Base-by-base conservation (phyloP, 2,113 vertebrate genomes). In the Protomyctophum bolini region DNA sequence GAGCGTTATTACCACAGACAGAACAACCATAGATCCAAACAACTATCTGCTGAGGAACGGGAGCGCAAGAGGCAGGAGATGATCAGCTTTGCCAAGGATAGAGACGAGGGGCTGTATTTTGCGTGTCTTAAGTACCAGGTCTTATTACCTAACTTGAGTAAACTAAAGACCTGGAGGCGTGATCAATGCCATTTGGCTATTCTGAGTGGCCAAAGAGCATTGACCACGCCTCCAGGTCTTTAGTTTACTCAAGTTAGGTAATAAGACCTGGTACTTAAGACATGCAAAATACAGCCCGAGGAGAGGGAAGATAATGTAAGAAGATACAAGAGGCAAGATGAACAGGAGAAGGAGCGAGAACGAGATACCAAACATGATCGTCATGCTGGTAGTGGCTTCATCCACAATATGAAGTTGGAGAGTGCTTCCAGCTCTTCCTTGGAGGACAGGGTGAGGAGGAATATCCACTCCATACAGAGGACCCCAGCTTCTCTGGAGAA, bases 401-500 rank as follows among this genome's bases (percentile, higher is more conserved):
- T 99, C 77, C 95, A 97, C 52, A 89, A 95, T 51, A 92, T 99
- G 88, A 98, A 98, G 80, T 90, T 99, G 14, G 95, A 98, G 64
- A 98, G 97, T 0, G 95, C 96, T 0, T 88, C 95, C 7, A 94
- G 92, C 1, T 98, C 97, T 1, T 95, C 92, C 0, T 72, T 98
- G 33, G 97, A 99, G 76, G 98, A 99, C 41, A 80, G 98, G 4
- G 96, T 99, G 54, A 99, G 97, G 71, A 94, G 98, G 67, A 99
- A 99, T 11, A 97, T 99, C 89, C 93, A 99, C 89, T 97, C 96
- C 68, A 94, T 99, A 3, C 98, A 99, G 87, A 95, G 97, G 66
- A 99, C 97, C 0, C 81, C 96, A 0, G 91, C 94, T 0, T 95
- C 96, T 7, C 65, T 97, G 84, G 96, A 99, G 58, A 96, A 90